These are phyloP conservation scores for Trypoxylon attenuatum DNA, from an alignment of 2,888 invertebrate species.

Conservation along the genomic window DNA sequence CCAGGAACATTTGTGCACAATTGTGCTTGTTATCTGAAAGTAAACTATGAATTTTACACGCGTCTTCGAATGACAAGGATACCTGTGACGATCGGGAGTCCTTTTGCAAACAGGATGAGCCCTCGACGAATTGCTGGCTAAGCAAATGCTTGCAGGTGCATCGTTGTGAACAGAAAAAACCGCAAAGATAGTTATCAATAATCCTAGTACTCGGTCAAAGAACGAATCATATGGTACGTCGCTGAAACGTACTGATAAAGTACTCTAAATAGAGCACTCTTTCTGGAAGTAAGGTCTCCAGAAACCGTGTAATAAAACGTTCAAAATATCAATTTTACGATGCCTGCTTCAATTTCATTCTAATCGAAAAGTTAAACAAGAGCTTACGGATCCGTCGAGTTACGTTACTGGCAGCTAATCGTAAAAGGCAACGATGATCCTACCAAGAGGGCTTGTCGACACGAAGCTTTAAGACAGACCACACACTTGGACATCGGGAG, in stretches of 20 bases:
- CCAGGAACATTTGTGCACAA: slow-evolving; percentile 45
- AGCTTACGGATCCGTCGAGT: slow-evolving; percentile 50
- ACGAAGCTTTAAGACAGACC: slow-evolving; percentile 54
- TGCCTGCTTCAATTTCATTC: slow-evolving; percentile 45
- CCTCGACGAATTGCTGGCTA: slow-evolving; percentile 49
- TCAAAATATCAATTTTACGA: slow-evolving; percentile 48
- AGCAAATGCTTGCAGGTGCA: slow-evolving; percentile 54
- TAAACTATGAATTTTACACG: slow-evolving; percentile 40
- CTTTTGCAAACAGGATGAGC: slow-evolving; percentile 49
- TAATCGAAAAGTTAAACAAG: slow-evolving; percentile 58
- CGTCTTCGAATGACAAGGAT: slow-evolving; percentile 21
- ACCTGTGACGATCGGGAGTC: slow-evolving; percentile 48
- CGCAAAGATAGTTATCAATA: background rate
- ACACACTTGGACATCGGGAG: too few relatives aligned
- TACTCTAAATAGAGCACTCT: background rate
- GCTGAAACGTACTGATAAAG: too few relatives aligned
- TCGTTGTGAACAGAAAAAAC: slow-evolving; percentile 20
- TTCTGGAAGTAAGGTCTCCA: background rate
- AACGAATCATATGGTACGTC: too few relatives aligned
- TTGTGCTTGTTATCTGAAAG: slow-evolving; percentile 53
- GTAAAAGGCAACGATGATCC: slow-evolving; percentile 69
- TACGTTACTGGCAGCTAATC: slow-evolving; percentile 45
- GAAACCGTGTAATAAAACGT: slow-evolving; percentile 35
- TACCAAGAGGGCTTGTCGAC: slow-evolving; percentile 60
- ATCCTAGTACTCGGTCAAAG: too few relatives aligned